Percentiles rank a stretch among this genome's conserved stretches.
These are phyloP conservation scores for Plemyria rubiginata DNA, from an alignment of 2,888 invertebrate species.

Conservation along the genomic window DNA sequence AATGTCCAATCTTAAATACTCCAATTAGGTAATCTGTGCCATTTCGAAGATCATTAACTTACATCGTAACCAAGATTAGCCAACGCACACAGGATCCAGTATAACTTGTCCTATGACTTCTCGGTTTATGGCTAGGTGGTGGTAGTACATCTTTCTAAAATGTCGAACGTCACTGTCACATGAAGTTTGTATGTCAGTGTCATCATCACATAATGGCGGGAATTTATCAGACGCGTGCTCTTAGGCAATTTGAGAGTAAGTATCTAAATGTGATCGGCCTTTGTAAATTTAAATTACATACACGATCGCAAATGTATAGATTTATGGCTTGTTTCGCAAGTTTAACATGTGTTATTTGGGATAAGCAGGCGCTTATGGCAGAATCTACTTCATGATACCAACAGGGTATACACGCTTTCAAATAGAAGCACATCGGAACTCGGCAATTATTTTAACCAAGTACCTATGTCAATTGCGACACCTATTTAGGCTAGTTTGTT, in stretches of 20 bases:
- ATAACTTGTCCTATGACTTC: slow-evolving; percentile 19
- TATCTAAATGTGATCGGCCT: slow-evolving; percentile 36
- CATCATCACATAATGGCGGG: slow-evolving; percentile 45
- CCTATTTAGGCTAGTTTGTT: no score
- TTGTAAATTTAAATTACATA: slow-evolving; percentile 57
- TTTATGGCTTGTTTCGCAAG: slow-evolving; percentile 40
- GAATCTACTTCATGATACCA: slow-evolving; percentile 12
- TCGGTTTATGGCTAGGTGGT: not conserved
- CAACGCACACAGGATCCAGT: slow-evolving; percentile 25
- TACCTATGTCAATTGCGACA: no score
- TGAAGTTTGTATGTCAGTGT: slow-evolving; percentile 50
- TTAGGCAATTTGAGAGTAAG: slow-evolving; percentile 25
- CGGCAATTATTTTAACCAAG: no score
- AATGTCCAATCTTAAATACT: slow-evolving; percentile 41
- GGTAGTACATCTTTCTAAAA: slow-evolving; percentile 11
- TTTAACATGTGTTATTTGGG: slow-evolving; percentile 33
- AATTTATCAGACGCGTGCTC: slow-evolving; percentile 38
- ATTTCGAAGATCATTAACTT: slow-evolving; percentile 34
- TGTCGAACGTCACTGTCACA: slow-evolving; percentile 36
- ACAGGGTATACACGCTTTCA: no score
- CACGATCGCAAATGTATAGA: slow-evolving; percentile 48
- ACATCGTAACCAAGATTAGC: slow-evolving; percentile 34
- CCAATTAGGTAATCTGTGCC: slow-evolving; percentile 36
- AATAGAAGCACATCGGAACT: no score
- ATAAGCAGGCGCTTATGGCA: slow-evolving; percentile 36